Evolutionary conservation across 2,113 vertebrate species (phyloP).

Genomic region (Willisornis vidua): DNA sequence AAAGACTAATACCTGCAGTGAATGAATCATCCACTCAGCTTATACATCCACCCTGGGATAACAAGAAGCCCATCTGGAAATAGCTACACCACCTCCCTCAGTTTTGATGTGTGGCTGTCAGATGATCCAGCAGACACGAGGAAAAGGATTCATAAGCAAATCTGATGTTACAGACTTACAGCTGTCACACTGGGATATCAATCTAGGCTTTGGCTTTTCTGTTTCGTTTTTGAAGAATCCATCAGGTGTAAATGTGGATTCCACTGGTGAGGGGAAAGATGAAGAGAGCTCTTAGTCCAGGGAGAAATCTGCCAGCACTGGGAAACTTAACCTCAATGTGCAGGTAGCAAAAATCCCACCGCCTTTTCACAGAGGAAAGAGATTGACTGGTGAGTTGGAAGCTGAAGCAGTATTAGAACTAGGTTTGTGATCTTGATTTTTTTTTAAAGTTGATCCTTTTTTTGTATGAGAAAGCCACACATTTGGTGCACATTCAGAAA

Average conservation of each 20-base stretch:
- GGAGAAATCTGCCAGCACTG: neutral
- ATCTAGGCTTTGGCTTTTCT: neutral
- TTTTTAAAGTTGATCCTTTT: neutral
- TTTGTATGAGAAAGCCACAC: neutral
- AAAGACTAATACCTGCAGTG: neutral
- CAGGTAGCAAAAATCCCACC: neutral
- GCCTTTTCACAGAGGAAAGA: neutral
- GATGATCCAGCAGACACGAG: neutral
- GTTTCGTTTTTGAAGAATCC: neutral
- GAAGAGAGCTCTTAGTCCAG: neutral
- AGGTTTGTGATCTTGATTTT: neutral
- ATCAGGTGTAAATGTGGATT: neutral
- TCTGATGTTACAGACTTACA: neutral
- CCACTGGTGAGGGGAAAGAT: neutral
- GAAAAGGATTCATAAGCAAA: neutral
- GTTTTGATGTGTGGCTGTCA: neutral
- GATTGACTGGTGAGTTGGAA: neutral
- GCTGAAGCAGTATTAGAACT: neutral
- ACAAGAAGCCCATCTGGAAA: slow-evolving; percentile 27
- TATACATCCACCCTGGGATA: neutral
- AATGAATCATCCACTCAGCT: neutral
- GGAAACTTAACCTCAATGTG: neutral
- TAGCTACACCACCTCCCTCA: neutral
- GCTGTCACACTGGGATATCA: neutral
- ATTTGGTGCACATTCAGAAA: neutral